These are phyloP conservation scores for Chelonus formosanus DNA, from an alignment of 2,888 invertebrate species.

Conservation along the genomic window DNA sequence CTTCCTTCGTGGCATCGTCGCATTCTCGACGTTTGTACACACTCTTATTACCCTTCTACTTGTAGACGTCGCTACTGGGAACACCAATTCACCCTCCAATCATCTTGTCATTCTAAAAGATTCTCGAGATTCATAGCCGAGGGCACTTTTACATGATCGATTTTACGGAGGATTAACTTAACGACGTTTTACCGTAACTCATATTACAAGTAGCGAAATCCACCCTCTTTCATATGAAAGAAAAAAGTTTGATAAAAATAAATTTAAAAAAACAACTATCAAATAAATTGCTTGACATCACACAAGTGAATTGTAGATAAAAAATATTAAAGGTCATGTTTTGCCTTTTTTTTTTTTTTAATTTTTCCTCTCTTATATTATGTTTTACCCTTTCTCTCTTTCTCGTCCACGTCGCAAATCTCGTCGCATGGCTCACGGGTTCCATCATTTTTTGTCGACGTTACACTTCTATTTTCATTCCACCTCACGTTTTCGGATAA, in stretches of 20 bases:
- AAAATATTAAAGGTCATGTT: constrained; percentile 1
- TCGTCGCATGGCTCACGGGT: constrained; percentile 51
- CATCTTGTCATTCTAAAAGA: constrained; percentile 45
- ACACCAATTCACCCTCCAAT: constrained; percentile 42
- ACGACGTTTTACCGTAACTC: constrained; percentile 27
- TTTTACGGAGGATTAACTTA: constrained; percentile 35
- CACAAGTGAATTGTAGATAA: constrained; percentile 12
- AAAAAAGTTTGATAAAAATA: constrained; percentile 22
- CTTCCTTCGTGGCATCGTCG: constrained; percentile 16
- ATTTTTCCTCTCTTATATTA: constrained; percentile 3
- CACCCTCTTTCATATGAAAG: background rate
- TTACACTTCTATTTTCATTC: constrained; percentile 61
- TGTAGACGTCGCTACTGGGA: constrained; percentile 37
- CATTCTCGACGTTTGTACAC: constrained; percentile 28
- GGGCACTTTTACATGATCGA: constrained; percentile 40
- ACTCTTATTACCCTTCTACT: constrained; percentile 41
- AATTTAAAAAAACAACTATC: background rate
- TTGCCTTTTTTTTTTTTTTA: constrained; percentile 11
- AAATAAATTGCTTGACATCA: constrained; percentile 5
- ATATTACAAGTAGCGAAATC: constrained; percentile 13
- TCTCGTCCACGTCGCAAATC: constrained; percentile 44
- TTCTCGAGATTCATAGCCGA: constrained; percentile 43
- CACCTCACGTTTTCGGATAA: constrained; percentile 55
- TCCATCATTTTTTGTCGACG: constrained; percentile 56
- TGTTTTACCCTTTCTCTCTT: constrained; percentile 10